Evolutionary conservation across 1,140 invertebrate species (phyloP).

Genomic region (Bombyx mandarina): DNA sequence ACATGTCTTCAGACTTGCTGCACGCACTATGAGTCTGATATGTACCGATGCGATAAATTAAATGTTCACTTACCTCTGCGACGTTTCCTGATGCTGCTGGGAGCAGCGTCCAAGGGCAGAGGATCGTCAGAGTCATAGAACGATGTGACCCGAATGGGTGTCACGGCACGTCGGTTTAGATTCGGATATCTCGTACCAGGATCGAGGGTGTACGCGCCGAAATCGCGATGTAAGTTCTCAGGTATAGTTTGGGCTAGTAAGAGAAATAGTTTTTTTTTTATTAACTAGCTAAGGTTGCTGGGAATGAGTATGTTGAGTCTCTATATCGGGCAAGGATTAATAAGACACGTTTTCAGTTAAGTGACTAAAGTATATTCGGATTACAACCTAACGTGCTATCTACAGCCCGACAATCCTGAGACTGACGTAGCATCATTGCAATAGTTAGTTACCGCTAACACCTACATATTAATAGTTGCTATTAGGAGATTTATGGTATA

Average conservation of each 20-base stretch:
- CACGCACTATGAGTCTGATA: too few species aligned
- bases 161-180: constrained; percentile 72
- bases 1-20: too few species aligned
- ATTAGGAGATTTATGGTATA: too few species aligned
- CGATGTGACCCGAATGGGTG: constrained; percentile 75
- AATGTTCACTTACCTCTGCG: constrained; percentile 68
- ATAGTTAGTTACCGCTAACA: too few species aligned
- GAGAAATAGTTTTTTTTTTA: neutral
- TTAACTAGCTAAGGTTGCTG: neutral
- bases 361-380: too few species aligned
- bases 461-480: too few species aligned
- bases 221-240: constrained; percentile 93
- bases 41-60: neutral
- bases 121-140: constrained; percentile 76
- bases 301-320: too few species aligned
- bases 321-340: too few species aligned
- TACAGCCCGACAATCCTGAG: too few species aligned
- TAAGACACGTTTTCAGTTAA: too few species aligned
- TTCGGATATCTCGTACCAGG: constrained; percentile 86
- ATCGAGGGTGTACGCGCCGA: constrained; percentile 89
- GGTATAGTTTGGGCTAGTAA: constrained; percentile 94
- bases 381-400: too few species aligned
- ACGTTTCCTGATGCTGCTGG: constrained; percentile 71
- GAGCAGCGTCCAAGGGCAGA: constrained; percentile 34
- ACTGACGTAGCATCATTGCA: too few species aligned